Conservation (phyloP, 2,113 vertebrate species). For the Oreochromis spilurus region DNA sequence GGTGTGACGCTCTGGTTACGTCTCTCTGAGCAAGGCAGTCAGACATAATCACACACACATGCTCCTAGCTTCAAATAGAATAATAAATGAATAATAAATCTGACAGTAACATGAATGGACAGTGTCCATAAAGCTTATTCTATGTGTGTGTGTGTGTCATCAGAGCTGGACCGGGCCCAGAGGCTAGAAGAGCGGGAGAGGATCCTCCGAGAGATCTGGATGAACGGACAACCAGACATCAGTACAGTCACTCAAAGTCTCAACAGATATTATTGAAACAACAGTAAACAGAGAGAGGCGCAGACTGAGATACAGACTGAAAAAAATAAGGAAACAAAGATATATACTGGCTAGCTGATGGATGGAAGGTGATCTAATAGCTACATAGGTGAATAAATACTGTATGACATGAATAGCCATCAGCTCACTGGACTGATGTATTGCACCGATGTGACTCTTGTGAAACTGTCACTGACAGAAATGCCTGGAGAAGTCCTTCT, state of each 20-base stretch:
- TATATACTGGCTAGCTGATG: neutral
- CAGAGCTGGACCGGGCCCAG: slow-evolving; percentile 83
- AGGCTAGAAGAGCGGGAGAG: slow-evolving; percentile 84
- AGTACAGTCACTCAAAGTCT: slow-evolving; percentile 82
- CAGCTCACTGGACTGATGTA: neutral
- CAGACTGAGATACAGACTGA: neutral
- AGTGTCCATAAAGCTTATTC: neutral
- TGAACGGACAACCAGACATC: slow-evolving; percentile 87
- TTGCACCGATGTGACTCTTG: neutral
- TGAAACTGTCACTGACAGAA: neutral
- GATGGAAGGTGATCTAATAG: neutral
- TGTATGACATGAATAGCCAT: neutral
- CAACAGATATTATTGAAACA: slow-evolving; percentile 82
- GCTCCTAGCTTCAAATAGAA: neutral
- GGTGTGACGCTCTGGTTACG: neutral
- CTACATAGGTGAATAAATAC: neutral
- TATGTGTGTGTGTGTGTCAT: neutral
- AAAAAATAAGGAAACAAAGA: neutral
- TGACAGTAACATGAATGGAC: neutral
- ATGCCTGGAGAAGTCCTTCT: neutral
- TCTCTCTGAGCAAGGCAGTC: neutral
- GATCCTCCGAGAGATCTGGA: slow-evolving; percentile 89
- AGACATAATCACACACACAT: neutral
- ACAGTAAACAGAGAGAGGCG: neutral
- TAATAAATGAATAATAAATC: neutral